A percentile compares a stretch with the other conserved stretches of the same genome.
These are phyloP conservation scores for Conus canariensis DNA, from an alignment of 2,888 invertebrate genomes.

Conservation along the genomic window DNA sequence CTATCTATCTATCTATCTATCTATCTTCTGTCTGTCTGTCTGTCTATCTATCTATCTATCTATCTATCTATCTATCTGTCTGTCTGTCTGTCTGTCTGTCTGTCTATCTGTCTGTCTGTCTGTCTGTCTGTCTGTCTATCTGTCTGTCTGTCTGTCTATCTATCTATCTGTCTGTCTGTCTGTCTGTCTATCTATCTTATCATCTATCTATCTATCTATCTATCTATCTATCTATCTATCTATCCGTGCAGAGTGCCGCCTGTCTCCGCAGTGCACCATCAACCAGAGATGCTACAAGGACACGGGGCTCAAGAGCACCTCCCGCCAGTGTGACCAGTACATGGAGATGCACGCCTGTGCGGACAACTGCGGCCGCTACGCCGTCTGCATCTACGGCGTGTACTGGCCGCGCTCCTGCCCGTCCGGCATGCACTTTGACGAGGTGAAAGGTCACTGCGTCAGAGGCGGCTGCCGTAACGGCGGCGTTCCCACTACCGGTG, in stretches of 20 bases:
- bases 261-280: conserved; percentile 40
- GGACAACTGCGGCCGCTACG: conserved; percentile 48
- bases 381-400: conserved; percentile 52
- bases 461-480: neutral
- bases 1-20: too few species aligned
- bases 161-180: too few species aligned
- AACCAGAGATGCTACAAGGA: conserved; percentile 9
- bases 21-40: too few species aligned
- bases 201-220: too few species aligned
- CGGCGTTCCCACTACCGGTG: neutral
- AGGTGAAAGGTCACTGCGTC: conserved; percentile 26
- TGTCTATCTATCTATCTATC: too few species aligned
- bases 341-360: conserved; percentile 46
- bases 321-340: conserved; percentile 42
- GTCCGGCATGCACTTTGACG: conserved; percentile 41
- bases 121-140: neutral
- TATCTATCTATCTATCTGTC: neutral
- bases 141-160: too few species aligned
- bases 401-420: conserved; percentile 49
- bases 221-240: too few species aligned
- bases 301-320: neutral
- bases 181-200: too few species aligned
- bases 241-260: conserved; percentile 19
- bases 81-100: neutral
- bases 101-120: neutral